phyloP scores from a whole-genome alignment of 2,113 vertebrate species.

The Cebidichthys violaceus region DNA sequence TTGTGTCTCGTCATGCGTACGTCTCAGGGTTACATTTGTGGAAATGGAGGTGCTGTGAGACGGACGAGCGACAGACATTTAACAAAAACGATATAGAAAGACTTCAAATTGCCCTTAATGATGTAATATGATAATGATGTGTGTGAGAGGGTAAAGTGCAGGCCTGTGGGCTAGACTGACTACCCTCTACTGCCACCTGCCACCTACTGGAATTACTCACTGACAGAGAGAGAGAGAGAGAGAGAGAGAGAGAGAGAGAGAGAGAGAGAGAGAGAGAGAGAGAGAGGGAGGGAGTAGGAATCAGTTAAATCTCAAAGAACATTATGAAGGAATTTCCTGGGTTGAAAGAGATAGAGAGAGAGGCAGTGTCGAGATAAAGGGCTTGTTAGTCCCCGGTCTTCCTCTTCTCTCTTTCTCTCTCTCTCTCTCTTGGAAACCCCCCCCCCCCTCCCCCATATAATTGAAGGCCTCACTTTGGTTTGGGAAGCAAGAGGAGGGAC shows the following conservation, averaged over 20 bases:
- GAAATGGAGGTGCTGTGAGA: not conserved
- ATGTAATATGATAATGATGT: constrained; percentile 20
- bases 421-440: constrained; percentile 10
- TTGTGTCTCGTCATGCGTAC: not conserved
- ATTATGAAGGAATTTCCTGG: constrained; percentile 53
- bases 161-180: constrained; percentile 27
- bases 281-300: not conserved
- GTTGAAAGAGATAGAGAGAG: not conserved
- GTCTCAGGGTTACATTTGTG: not conserved
- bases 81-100: not conserved
- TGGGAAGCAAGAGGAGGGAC: constrained; percentile 48
- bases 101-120: constrained; percentile 14
- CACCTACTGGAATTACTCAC: constrained; percentile 4
- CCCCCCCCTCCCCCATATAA: too few species aligned
- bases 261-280: constrained; percentile 2
- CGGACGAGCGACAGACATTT: not conserved
- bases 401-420: constrained; percentile 34
- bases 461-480: constrained; percentile 72
- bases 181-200: constrained; percentile 35
- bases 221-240: constrained; percentile 1
- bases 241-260: not conserved
- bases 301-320: constrained; percentile 36
- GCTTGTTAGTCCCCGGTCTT: not conserved
- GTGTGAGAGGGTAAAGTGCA: constrained; percentile 17
- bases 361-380: constrained; percentile 10